These are phyloP conservation scores for Unio delphinus DNA, from an alignment of 2,888 invertebrate genomes.

Conservation along the genomic window DNA sequence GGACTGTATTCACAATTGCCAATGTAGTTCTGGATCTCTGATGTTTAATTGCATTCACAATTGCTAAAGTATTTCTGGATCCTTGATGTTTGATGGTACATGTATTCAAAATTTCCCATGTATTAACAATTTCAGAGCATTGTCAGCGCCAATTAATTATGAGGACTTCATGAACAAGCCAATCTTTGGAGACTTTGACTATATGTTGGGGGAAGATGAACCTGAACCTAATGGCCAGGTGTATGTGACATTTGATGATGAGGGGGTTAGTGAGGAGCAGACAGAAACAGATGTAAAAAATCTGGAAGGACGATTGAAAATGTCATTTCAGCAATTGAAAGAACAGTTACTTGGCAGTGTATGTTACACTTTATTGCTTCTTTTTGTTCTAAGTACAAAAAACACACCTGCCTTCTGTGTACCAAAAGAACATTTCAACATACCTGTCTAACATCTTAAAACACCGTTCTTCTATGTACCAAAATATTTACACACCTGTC, in stretches of 20 bases:
- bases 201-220: constrained; percentile 62
- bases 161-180: constrained; percentile 57
- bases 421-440: too few relatives aligned
- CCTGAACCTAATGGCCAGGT: constrained; percentile 57
- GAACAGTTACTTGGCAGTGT: constrained; percentile 65
- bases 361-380: constrained; percentile 22
- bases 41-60: too few relatives aligned
- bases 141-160: constrained; percentile 65
- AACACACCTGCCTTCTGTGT: too few relatives aligned
- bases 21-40: too few relatives aligned
- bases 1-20: too few relatives aligned
- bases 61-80: too few relatives aligned
- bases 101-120: too few relatives aligned
- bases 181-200: constrained; percentile 61
- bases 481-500: too few relatives aligned
- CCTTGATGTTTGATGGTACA: too few relatives aligned
- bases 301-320: constrained; percentile 67
- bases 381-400: neutral
- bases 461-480: too few relatives aligned
- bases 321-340: constrained; percentile 69
- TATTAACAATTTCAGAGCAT: constrained; percentile 40
- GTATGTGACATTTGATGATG: constrained; percentile 64
- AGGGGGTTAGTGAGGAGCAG: constrained; percentile 64
- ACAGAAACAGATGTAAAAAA: constrained; percentile 67
- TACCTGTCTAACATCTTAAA: too few relatives aligned